Base-by-base conservation (phyloP, 2,888 invertebrate genomes). In the Imbricaverruca yamaguchii region DNA sequence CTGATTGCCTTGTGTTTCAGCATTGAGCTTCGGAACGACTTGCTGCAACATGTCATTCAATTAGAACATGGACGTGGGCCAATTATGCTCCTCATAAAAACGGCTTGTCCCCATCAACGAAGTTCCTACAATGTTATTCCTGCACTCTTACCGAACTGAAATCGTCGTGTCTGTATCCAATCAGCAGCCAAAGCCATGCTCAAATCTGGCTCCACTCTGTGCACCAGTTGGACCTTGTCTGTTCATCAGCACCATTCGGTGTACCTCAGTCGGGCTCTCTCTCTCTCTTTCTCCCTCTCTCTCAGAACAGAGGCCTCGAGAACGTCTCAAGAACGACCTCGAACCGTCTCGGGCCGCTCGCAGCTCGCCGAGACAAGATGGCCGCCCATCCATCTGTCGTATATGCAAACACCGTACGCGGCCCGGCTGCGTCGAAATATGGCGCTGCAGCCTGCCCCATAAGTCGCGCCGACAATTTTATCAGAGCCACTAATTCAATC, bases 401-500 rank as follows among this genome's bases (percentile, higher is more conserved):
- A 39, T 69, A 39, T 69, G 69, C 69, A 69, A 69, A 69, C 69
- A 69, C 13, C 69, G 25, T 25, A 25, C 15, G 65, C 69, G 10
- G 39, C 69, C 9, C 69, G 6, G 39, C 69, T 4, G 25, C 39
- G 69, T 15, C 69, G 69, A 39, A 69, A 39, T 39, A 69, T 69
- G 69, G 25, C 39, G 69, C 69, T 69, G 69, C 69, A 69, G 69
- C 69, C 39, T 39, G 69, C 39, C 39, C 13, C 69, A 39, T 69
- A 69, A 69, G 69, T 69, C 69, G 69, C 39, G 15, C 15, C 69
- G 69, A 69, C 69, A 69, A 69, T 69, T 69, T 69, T 69, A 69
- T 69, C 69, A 69, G 69, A 69, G 69, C 69, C 69, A 69, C 69
- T 69, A 69, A 69, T 69, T 69, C 69, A 69, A 69, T 69, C 69